Evolutionary conservation across 2,888 invertebrate genomes (phyloP), one percentile per base, ranked within the genome.

Genomic region (Endotricha flammealis): DNA sequence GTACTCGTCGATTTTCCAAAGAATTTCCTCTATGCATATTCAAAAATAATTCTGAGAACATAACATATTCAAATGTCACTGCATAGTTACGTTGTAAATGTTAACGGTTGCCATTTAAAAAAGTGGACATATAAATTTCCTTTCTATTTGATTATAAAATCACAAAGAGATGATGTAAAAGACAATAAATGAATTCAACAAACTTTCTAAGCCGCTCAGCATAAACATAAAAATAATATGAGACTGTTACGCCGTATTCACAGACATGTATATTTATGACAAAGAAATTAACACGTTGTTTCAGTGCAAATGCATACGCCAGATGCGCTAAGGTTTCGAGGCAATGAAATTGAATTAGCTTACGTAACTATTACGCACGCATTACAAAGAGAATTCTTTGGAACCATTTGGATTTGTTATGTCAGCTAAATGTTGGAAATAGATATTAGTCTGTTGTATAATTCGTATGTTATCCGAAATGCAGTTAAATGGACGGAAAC

Each of bases 281-380:
- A 32, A 39, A 32, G 20, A 9, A 29, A 3, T n/a, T 29, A 29
- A 11, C 6, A 27, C 12, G 2, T 27, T 11, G 12, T 12, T 27
- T 12, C 1, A 11, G 10, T 7, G 25, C 4, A 27, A 20, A 22
- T 20, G n/a, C 12, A 30, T 7, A 8, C n/a, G 10, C 17, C 30
- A 46, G 39, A 47, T 46, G 47, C 36, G 46, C 49, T 41, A 44
- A 43, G 48, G 41, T 42, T 35, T 41, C 38, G 36, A 29, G 38
- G 17, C 8, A 16, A 13, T 10, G 23, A 48, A 48, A 48, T 48
- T 39, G 42, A 53, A 50, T 53, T 50, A 42, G 40, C 43, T 64
- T 61, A 49, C 51, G 46, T 54, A 64, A 68, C 32, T 35, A 41
- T 64, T 63, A 56, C 53, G 40, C 45, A 46, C 39, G 39, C 48